These are phyloP conservation scores for Erethizon dorsatum DNA, from an alignment of 2,797 vertebrate species.

Conservation along the genomic window DNA sequence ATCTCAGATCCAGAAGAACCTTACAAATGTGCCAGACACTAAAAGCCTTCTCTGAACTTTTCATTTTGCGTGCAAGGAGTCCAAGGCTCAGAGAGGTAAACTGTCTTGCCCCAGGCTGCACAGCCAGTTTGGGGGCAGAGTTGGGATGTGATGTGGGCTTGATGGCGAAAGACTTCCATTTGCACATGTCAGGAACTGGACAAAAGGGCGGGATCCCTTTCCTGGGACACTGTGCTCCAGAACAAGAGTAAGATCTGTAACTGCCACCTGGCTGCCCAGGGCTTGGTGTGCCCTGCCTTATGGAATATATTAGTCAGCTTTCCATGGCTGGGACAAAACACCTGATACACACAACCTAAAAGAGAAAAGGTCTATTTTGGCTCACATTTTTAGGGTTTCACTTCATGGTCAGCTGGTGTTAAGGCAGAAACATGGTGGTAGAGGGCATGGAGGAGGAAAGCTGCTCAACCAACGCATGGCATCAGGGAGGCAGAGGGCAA, in stretches of 20 bases:
- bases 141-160: not conserved
- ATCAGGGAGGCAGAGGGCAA: not conserved
- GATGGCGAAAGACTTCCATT: not conserved
- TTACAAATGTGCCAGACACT: not conserved
- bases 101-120: not conserved
- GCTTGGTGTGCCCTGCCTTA: not conserved
- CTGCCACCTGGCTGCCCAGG: not conserved
- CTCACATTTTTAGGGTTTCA: not conserved
- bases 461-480: not conserved
- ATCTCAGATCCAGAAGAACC: not conserved
- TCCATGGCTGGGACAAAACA: not conserved
- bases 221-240: not conserved
- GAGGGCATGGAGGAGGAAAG: not conserved
- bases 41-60: not conserved
- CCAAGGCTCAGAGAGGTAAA: constrained; percentile 2
- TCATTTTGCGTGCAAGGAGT: not conserved
- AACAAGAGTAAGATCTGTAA: not conserved
- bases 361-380: not conserved
- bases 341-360: not conserved
- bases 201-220: not conserved
- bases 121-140: not conserved
- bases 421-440: not conserved
- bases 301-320: not conserved
- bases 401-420: not conserved
- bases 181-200: not conserved